Base-by-base conservation (phyloP, 2,888 invertebrate species). In the Flexamia atlantica region DNA sequence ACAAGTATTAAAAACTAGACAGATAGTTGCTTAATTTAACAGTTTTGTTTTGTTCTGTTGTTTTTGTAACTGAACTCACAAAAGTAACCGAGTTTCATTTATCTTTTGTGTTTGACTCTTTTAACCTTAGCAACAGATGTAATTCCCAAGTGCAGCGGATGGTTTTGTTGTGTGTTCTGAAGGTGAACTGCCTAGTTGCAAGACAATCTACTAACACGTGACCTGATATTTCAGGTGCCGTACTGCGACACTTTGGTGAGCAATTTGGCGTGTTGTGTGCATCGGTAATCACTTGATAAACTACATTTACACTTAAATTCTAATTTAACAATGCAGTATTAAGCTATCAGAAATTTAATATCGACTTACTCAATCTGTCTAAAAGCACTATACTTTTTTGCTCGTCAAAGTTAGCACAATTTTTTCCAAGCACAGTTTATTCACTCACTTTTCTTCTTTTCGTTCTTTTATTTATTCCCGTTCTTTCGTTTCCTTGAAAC, bases 241-340 rank as follows among this genome's bases (percentile, higher is more conserved):
- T 95, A 95, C 95, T 96, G 96, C 94, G 96, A 95, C 94, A 95
- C 95, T 94, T 94, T 95, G 95, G 96, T 96, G 96, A 96, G 96
- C 96, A 96, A 96, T 96, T 94, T 94, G 95, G 96, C 96, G 95
- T 95, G 95, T 95, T 96, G 95, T 96, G 95, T 96, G 95, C 96
- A 95, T 96, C 96, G 96, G 96, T 96, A 96, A 94, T 86, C 86
- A 87, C 86, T 85, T 86, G 85, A 84, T 83, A 72, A 72, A 72
- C 81, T 84, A 50, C 82, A 81, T 79, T 81, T 81, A 81, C 79
- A 80, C 80, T 57, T 79, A 50, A 79, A 70, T 42, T 23, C 74
- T 74, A 74, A 79, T 79, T 28, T 79, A 79, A 79, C 79, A 79
- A 57, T 79, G 57, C 79, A 79, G 79, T 79, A 32, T 79, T 79